Percentiles rank a stretch among this genome's conserved stretches.
Conservation (phyloP, 1,140 invertebrate species). For the Diuraphis noxia region DNA sequence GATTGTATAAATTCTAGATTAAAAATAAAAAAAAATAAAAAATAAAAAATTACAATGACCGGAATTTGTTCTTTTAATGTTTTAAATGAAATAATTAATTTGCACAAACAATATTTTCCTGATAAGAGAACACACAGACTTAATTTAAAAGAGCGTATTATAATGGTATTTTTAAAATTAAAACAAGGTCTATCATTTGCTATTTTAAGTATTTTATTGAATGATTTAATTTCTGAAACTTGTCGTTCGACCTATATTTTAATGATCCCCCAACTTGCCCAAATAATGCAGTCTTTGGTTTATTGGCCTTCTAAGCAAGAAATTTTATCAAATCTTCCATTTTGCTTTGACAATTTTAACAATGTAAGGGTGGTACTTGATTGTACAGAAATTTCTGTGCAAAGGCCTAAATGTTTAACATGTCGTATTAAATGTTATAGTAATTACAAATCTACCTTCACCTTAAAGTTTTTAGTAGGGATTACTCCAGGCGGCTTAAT, state of each 20-base stretch:
- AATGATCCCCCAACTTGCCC: background rate
- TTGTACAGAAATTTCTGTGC: background rate
- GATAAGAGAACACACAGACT: conserved; percentile 14
- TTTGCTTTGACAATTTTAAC: conserved; percentile 16
- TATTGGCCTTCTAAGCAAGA: conserved; percentile 32
- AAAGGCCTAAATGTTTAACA: conserved; percentile 8
- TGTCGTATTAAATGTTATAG: background rate
- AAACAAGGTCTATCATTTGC: conserved; percentile 12
- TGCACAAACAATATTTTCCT: conserved; percentile 12
- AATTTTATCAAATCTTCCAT: background rate
- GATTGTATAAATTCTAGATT: too few species aligned
- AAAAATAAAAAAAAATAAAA: too few species aligned
- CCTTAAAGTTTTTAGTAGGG: background rate
- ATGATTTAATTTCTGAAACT: background rate
- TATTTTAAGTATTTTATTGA: background rate
- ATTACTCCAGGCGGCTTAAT: conserved; percentile 4
- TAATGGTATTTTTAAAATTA: conserved; percentile 4
- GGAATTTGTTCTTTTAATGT: background rate
- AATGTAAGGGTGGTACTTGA: background rate
- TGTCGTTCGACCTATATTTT: background rate
- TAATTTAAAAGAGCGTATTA: background rate
- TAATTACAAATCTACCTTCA: background rate
- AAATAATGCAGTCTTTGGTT: background rate
- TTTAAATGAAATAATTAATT: background rate
- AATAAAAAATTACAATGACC: background rate